Percentiles rank a stretch among this genome's conserved stretches.
Evolutionary conservation across 2,797 vertebrate species (phyloP).

Genomic region (Hypotaenidia okinawae): DNA sequence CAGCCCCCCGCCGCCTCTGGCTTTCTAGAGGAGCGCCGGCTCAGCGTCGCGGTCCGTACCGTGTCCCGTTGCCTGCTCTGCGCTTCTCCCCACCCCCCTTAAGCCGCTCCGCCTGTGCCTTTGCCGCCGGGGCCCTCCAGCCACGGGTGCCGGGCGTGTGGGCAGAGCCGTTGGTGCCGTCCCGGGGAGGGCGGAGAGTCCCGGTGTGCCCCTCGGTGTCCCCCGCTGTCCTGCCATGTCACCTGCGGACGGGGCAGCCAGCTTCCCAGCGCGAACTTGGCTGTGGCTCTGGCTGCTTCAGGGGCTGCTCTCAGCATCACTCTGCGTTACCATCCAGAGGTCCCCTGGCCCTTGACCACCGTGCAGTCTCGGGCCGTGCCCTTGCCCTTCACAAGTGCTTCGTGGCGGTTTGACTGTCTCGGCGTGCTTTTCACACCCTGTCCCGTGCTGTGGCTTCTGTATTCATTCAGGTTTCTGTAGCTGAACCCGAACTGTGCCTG

Average conservation of each 20-base stretch:
- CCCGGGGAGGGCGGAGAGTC: neutral
- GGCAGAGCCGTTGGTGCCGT: neutral
- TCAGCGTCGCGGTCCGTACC: neutral
- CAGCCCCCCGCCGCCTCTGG: neutral
- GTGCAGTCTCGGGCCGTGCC: neutral
- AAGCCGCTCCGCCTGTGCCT: neutral
- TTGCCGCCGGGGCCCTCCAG: neutral
- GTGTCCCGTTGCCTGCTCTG: neutral
- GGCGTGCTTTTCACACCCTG: neutral
- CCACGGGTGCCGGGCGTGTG: neutral
- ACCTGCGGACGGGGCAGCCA: neutral
- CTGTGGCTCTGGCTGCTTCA: neutral
- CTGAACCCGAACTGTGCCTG: neutral
- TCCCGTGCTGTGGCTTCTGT: neutral
- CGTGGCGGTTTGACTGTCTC: accelerated
- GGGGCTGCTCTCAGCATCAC: neutral
- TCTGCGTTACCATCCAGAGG: accelerated
- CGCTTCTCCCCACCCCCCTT: too few relatives aligned
- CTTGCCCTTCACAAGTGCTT: too few relatives aligned
- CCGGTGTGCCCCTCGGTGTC: neutral
- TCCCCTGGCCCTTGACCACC: neutral
- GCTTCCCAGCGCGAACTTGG: accelerated
- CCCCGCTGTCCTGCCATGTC: neutral
- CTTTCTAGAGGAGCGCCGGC: neutral
- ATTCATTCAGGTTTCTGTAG: accelerated